A percentile compares a stretch with the other conserved stretches of the same genome.
Evolutionary conservation across 2,888 invertebrate species (phyloP).

Genomic region (Drosophila percnosoma): DNA sequence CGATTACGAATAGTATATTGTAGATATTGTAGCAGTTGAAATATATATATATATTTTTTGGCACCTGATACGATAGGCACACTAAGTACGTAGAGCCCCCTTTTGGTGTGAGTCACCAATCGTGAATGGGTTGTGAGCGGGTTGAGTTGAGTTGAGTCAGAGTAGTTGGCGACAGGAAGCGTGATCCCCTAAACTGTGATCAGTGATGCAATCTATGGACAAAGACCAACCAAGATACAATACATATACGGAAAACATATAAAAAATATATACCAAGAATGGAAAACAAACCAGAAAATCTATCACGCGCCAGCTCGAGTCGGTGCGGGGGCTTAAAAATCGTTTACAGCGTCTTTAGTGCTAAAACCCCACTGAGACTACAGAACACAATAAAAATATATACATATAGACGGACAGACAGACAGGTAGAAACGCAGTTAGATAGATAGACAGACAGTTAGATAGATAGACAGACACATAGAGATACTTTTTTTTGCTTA

Average conservation of each 20-base stretch:
- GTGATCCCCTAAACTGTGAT: conserved; percentile 54
- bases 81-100: conserved; percentile 16
- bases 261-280: neutral
- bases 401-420: neutral
- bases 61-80: conserved; percentile 40
- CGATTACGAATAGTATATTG: conserved; percentile 3
- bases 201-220: conserved; percentile 48
- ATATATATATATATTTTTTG: conserved; percentile 30
- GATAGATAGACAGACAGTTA: conserved; percentile 15
- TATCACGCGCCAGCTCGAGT: conserved; percentile 62
- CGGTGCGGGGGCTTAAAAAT: conserved; percentile 68
- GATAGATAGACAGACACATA: conserved; percentile 4
- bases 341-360: conserved; percentile 75
- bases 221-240: conserved; percentile 12
- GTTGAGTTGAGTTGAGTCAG: conserved; percentile 41
- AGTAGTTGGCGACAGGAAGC: conserved; percentile 18
- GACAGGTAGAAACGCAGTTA: conserved; percentile 13
- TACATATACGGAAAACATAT: neutral
- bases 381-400: conserved; percentile 15
- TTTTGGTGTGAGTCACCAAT: conserved; percentile 34
- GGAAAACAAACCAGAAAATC: conserved; percentile 2
- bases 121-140: neutral
- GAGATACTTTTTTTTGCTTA: conserved; percentile 41
- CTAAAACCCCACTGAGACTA: conserved; percentile 53
- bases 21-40: conserved; percentile 2